A percentile compares a stretch with the other conserved stretches of the same genome.
Evolutionary conservation across 2,888 invertebrate genomes (phyloP).

Genomic region (Lysandra coridon): DNA sequence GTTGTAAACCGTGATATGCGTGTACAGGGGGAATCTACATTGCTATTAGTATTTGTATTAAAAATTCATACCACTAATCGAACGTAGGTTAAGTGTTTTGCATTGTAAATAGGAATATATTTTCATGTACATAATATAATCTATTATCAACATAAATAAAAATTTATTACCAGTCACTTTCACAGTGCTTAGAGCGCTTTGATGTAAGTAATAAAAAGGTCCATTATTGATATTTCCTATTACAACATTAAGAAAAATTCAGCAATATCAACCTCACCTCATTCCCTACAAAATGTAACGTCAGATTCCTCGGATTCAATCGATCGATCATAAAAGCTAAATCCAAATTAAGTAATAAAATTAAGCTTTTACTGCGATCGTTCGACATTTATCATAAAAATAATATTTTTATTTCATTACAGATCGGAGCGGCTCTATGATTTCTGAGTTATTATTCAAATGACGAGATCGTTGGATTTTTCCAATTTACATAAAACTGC

Average conservation of each 20-base stretch:
- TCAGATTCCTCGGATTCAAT: not conserved
- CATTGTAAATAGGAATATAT: not conserved
- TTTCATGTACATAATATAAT: not conserved
- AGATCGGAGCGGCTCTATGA: conserved; percentile 28
- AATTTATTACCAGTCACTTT: no score
- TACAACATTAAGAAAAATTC: not conserved
- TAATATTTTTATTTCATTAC: conserved; percentile 34
- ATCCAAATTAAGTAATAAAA: conserved; percentile 12
- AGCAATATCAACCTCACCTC: not conserved
- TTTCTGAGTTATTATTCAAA: conserved; percentile 36
- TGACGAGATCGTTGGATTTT: conserved; percentile 38
- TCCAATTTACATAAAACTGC: conserved; percentile 76
- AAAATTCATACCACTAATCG: conserved; percentile 12
- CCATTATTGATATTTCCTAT: not conserved
- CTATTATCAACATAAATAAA: no score
- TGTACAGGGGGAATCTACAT: not conserved
- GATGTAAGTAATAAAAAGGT: not conserved
- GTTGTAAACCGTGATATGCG: conserved; percentile 22
- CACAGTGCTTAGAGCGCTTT: no score
- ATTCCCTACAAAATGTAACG: not conserved
- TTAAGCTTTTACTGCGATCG: not conserved
- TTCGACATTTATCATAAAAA: conserved; percentile 25
- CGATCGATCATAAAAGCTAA: not conserved
- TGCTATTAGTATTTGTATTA: conserved; percentile 19
- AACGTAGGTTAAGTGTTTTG: not conserved